These are phyloP conservation scores for Acipenser ruthenus DNA, from an alignment of 2,797 vertebrate species.

Conservation along the genomic window DNA sequence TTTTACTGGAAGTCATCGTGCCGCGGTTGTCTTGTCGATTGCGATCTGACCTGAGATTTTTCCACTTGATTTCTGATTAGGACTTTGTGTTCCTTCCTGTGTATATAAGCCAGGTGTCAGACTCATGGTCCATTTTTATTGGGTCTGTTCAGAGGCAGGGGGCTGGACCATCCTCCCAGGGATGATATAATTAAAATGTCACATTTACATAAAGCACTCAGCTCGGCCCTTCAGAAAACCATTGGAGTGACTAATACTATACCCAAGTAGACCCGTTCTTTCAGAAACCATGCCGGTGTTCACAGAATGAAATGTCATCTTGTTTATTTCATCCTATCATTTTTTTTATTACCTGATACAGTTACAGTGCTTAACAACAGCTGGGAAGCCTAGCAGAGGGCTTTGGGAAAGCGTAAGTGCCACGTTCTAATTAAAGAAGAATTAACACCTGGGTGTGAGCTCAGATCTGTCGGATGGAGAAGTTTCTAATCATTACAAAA, in stretches of 20 bases:
- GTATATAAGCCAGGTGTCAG: constrained; percentile 98
- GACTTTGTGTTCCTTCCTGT: constrained; percentile 65
- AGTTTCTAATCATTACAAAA: constrained; percentile 23
- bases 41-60: constrained; percentile 26
- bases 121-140: constrained; percentile 78
- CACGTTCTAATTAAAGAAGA: constrained; percentile 11
- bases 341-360: background rate
- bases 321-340: background rate
- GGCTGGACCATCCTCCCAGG: constrained; percentile 75
- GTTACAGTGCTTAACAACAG: constrained; percentile 12
- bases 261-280: constrained; percentile 13
- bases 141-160: constrained; percentile 66
- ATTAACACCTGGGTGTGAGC: constrained; percentile 23
- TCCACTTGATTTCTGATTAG: constrained; percentile 46
- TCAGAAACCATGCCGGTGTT: constrained; percentile 4
- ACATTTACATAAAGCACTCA: constrained; percentile 70
- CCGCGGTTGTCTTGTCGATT: constrained; percentile 23
- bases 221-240: constrained; percentile 44
- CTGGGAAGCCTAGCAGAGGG: constrained; percentile 6
- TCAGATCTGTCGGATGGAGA: constrained; percentile 19
- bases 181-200: constrained; percentile 58
- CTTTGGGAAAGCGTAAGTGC: constrained; percentile 7
- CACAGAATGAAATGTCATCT: background rate
- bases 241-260: too few relatives aligned
- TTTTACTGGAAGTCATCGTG: constrained; percentile 91